A percentile compares a stretch with the other conserved stretches of the same genome.
Evolutionary conservation across 2,888 invertebrate species (phyloP).

Genomic region (Teleiodes luculella): DNA sequence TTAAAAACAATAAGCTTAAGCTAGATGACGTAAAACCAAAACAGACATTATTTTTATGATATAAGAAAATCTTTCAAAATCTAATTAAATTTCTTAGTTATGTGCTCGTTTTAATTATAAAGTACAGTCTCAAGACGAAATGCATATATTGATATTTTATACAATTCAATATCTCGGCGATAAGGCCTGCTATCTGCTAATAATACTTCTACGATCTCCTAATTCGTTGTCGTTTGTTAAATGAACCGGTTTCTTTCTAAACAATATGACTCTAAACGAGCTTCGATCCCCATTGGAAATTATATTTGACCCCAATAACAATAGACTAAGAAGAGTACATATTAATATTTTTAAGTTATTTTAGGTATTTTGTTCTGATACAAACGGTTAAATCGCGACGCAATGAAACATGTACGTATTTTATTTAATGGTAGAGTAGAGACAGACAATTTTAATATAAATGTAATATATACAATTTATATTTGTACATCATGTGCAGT

Average conservation of each 20-base stretch:
- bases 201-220: background rate
- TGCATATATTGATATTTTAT: background rate
- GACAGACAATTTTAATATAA: conserved; percentile 12
- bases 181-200: background rate
- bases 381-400: no score
- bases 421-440: background rate
- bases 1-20: conserved; percentile 17
- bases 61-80: no score
- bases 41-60: conserved; percentile 10
- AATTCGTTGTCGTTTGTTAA: conserved; percentile 1
- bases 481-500: conserved; percentile 56
- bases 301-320: no score
- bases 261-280: background rate
- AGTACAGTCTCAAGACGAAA: conserved; percentile 1
- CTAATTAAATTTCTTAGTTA: background rate
- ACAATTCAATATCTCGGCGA: background rate
- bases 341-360: no score
- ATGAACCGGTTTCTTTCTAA: background rate
- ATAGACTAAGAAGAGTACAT: no score
- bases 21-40: conserved; percentile 23
- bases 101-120: background rate
- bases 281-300: no score
- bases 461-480: conserved; percentile 45
- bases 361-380: no score
- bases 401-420: no score